Evolutionary conservation across 2,888 invertebrate genomes (phyloP), one percentile per base, ranked within the genome.

Genomic region (Lasioglossum lativentre): DNA sequence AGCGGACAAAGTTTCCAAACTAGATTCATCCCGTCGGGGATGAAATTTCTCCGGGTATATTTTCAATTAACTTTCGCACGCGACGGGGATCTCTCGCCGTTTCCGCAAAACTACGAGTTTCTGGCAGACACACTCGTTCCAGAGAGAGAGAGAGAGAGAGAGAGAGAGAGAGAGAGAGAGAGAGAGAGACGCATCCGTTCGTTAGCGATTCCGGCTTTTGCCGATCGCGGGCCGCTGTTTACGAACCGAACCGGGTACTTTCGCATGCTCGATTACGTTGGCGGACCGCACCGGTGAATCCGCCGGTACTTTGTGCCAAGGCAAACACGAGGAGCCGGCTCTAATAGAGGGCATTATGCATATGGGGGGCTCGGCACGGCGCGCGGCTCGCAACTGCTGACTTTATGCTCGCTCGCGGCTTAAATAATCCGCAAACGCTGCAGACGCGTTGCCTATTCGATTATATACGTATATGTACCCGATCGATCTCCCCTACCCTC

Each of bases 261-360:
- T 72, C 59, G 71, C 85, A 72, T 23, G 85, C 45, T 56, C 85
- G 75, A 83, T 83, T 85, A 75, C 78, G 71, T 27, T 38, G 75
- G 78, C 70, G 34, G 40, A 70, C 83, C 74, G 14, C 59, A 56
- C 40, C 73, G 16, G 42, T 16, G 71, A 38, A 38, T 66, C 34
- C 66, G 66, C 10, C 68, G 34, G 68, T 68, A 68, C 76, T 80
- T 81, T 78, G 82, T 81, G 82, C 80, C 80, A 80, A 85, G 86
- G 78, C 81, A 90, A 90, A 88, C 88, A 83, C 75, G 68, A 71
- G 77, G 78, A 81, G 66, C 73, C 59, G 75, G 40, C 86, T n/a
- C 82, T 85, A 85, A 88, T 88, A 82, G 78, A 80, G 70, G 79
- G 40, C 80, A 88, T 89, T 89, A 86, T 89, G 84, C 79, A 90